Conservation (phyloP, 2,888 invertebrate species). For the Buathra laborator region DNA sequence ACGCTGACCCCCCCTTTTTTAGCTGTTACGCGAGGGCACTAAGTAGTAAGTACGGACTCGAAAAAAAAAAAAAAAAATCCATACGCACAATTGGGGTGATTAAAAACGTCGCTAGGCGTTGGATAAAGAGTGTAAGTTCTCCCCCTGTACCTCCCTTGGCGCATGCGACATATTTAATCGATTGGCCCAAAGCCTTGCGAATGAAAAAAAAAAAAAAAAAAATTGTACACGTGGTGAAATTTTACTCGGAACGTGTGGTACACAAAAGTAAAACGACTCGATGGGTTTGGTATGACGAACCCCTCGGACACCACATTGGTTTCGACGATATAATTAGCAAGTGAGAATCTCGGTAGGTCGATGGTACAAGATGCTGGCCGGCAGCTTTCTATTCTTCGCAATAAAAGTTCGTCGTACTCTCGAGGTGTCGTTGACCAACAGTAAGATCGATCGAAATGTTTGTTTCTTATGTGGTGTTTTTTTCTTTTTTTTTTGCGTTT, state of each 20-base stretch:
- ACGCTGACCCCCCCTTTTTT: conserved; percentile 25
- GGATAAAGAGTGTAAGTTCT: conserved; percentile 1
- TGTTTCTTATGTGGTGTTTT: conserved; percentile 28
- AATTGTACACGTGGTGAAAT: conserved; percentile 15
- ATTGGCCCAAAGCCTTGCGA: not conserved
- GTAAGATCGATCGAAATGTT: conserved; percentile 63
- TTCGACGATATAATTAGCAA: conserved; percentile 23
- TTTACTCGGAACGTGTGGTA: not conserved
- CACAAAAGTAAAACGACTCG: conserved; percentile 6
- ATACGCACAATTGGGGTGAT: conserved; percentile 71
- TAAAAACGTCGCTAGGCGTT: conserved; percentile 52
- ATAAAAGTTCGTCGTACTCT: conserved; percentile 23
- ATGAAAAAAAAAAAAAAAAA: not conserved
- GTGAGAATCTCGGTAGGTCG: conserved; percentile 17
- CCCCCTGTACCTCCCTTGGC: not conserved
- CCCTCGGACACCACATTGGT: conserved; percentile 5
- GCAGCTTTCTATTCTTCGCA: conserved; percentile 19
- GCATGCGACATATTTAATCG: conserved; percentile 7
- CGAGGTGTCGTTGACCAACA: conserved; percentile 65
- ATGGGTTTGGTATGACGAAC: conserved; percentile 15
- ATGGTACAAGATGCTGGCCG: conserved; percentile 8
- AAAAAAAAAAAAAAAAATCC: conserved; percentile 68
- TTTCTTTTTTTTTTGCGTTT: conserved; percentile 33
- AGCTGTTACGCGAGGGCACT: conserved; percentile 63
- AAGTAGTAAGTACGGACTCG: conserved; percentile 63